These are phyloP conservation scores for Dolichomitus sp. DNA, from an alignment of 2,888 invertebrate genomes.

Conservation along the genomic window DNA sequence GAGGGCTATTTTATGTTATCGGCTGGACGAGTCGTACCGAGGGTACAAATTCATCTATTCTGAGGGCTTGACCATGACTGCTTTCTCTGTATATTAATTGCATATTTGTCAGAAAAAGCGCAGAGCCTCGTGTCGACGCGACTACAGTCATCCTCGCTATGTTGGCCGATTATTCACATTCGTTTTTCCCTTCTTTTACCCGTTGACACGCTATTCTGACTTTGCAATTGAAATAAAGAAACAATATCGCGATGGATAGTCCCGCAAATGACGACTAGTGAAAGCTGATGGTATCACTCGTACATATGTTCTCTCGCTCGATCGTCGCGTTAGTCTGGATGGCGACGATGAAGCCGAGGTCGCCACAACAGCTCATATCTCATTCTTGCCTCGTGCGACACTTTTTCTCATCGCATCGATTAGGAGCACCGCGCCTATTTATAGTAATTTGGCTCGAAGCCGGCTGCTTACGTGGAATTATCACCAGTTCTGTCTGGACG, in stretches of 20 bases:
- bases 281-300: slow-evolving; percentile 5
- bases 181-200: not conserved
- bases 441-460: slow-evolving; percentile 83
- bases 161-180: not conserved
- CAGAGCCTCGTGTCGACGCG: not conserved
- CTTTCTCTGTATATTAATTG: slow-evolving; percentile 6
- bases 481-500: slow-evolving; percentile 53
- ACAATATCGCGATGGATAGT: slow-evolving; percentile 20
- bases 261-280: not conserved
- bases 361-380: slow-evolving; percentile 29
- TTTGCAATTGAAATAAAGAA: slow-evolving; percentile 31
- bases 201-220: slow-evolving; percentile 10
- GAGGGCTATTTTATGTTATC: slow-evolving; percentile 35
- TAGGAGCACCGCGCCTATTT: slow-evolving; percentile 78
- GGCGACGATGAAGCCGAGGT: not conserved
- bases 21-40: slow-evolving; percentile 1
- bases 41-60: slow-evolving; percentile 32
- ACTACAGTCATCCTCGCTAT: not conserved
- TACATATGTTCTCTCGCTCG: not conserved
- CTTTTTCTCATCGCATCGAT: slow-evolving; percentile 81
- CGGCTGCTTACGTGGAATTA: slow-evolving; percentile 77
- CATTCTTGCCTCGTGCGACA: slow-evolving; percentile 42
- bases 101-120: slow-evolving; percentile 6
- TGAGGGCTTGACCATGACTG: slow-evolving; percentile 17
- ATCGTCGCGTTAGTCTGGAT: not conserved